phyloP scores from a whole-genome alignment of 2,113 vertebrate species.

The Hemiscyllium ocellatum region DNA sequence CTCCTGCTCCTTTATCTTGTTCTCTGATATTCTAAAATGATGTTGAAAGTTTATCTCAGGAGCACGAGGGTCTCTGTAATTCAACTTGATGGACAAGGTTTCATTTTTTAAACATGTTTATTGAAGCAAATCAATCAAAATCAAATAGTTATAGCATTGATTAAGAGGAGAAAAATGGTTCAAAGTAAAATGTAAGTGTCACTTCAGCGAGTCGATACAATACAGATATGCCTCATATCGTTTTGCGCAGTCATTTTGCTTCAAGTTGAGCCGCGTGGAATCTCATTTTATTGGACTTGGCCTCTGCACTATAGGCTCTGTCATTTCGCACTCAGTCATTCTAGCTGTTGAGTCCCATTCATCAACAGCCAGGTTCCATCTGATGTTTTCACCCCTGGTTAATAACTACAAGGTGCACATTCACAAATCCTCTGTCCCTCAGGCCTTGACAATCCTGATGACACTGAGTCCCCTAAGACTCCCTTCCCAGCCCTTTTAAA shows the following conservation, averaged over 20 bases:
- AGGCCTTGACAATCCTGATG: too few relatives aligned
- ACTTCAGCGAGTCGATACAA: background rate
- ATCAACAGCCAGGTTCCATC: background rate
- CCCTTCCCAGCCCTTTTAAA: too few relatives aligned
- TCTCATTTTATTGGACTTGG: background rate
- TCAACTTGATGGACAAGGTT: background rate
- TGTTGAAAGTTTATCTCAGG: background rate
- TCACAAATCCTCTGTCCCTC: too few relatives aligned
- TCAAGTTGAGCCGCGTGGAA: background rate
- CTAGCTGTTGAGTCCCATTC: background rate
- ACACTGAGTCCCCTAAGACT: too few relatives aligned
- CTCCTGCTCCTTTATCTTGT: too few relatives aligned
- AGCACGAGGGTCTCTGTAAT: background rate
- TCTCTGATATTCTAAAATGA: background rate
- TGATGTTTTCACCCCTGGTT: background rate
- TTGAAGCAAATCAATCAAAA: background rate
- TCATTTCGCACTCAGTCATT: background rate
- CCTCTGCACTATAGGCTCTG: background rate
- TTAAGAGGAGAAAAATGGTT: background rate
- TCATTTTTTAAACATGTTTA: background rate
- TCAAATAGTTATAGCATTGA: background rate
- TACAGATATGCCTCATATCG: background rate
- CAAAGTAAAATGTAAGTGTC: background rate
- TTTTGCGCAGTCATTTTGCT: background rate
- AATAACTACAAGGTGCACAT: too few relatives aligned